Conservation (phyloP, 2,113 vertebrate genomes). For the Festucalex cinctus region DNA sequence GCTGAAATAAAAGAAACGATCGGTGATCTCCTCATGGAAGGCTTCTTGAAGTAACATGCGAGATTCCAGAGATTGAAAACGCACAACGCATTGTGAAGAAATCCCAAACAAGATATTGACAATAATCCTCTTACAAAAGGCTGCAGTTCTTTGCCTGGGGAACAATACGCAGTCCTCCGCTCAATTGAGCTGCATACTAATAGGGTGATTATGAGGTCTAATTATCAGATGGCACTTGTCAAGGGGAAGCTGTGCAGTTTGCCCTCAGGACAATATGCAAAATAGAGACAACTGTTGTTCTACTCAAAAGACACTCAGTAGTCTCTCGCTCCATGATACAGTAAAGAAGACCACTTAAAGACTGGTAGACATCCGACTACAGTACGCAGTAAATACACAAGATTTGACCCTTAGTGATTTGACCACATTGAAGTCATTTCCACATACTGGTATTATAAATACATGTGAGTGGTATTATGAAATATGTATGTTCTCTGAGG, state of each 20-base stretch:
- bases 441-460: constrained; percentile 32
- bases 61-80: constrained; percentile 27
- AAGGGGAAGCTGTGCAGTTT: constrained; percentile 45
- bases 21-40: neutral
- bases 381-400: neutral
- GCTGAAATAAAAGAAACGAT: constrained; percentile 13
- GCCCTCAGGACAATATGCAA: constrained; percentile 58
- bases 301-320: constrained; percentile 19
- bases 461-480: constrained; percentile 46
- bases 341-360: neutral
- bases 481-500: constrained; percentile 56
- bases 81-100: constrained; percentile 30
- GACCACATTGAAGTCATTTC: constrained; percentile 27
- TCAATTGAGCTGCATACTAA: constrained; percentile 69
- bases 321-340: neutral
- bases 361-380: neutral
- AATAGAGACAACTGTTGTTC: constrained; percentile 56
- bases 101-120: constrained; percentile 42
- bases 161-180: constrained; percentile 48
- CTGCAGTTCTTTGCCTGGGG: constrained; percentile 36
- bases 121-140: constrained; percentile 50
- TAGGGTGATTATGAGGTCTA: constrained; percentile 63
- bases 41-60: constrained; percentile 13
- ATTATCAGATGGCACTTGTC: constrained; percentile 70
- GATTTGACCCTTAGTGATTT: neutral